Evolutionary conservation across 2,888 invertebrate species (phyloP).

Genomic region (Archips crataeganus): DNA sequence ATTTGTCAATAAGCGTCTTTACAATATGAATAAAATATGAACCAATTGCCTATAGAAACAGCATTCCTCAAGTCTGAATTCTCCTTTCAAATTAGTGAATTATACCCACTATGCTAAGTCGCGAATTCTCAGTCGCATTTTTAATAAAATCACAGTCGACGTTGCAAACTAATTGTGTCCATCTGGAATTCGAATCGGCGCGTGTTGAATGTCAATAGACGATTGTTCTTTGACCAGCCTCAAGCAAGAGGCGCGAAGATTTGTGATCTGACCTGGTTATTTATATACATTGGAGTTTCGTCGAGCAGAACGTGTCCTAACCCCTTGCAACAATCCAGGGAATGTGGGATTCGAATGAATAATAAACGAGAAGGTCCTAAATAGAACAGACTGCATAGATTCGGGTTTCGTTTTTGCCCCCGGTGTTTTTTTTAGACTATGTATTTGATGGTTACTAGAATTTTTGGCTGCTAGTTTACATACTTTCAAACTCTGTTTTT

Average conservation of each 20-base stretch:
- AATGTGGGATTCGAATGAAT: constrained; percentile 31
- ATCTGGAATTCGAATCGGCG: background rate
- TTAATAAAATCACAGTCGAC: background rate
- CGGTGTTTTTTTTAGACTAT: background rate
- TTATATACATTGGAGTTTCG: constrained; percentile 9
- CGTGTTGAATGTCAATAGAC: background rate
- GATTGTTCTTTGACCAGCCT: constrained; percentile 1
- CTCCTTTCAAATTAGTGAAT: background rate
- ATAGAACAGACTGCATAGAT: constrained; percentile 38
- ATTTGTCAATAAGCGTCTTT: too few relatives aligned
- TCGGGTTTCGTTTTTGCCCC: constrained; percentile 8
- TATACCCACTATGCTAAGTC: background rate
- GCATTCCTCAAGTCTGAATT: background rate
- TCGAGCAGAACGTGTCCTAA: constrained; percentile 3
- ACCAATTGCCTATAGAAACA: background rate
- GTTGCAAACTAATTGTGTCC: background rate
- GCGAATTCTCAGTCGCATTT: background rate
- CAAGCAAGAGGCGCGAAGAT: background rate
- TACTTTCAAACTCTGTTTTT: too few relatives aligned
- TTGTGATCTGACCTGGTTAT: constrained; percentile 6
- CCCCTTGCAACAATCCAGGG: background rate
- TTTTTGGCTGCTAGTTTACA: background rate
- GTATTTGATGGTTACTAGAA: background rate
- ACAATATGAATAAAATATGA: too few relatives aligned
- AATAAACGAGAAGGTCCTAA: constrained; percentile 23